phyloP scores from a whole-genome alignment of 2,113 vertebrate genomes.

The Oreochromis spilurus region DNA sequence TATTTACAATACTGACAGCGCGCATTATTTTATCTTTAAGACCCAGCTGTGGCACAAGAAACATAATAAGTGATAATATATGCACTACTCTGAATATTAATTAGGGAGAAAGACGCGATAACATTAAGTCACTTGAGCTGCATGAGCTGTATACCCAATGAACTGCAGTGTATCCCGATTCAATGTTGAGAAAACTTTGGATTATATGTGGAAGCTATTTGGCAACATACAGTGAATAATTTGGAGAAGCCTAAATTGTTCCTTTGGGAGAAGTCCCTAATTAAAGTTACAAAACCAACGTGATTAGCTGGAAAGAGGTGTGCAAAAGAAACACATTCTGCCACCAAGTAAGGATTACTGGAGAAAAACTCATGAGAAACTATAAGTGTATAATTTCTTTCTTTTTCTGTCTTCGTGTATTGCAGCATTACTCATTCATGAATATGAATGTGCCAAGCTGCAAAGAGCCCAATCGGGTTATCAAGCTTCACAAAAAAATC shows the following conservation, averaged over 20 bases:
- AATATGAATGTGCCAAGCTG: not conserved
- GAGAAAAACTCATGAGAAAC: not conserved
- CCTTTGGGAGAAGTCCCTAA: not conserved
- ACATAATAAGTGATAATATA: not conserved
- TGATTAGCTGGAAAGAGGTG: not conserved
- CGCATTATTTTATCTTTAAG: not conserved
- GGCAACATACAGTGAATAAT: not conserved
- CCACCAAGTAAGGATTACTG: not conserved
- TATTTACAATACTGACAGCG: not conserved
- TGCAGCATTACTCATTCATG: not conserved
- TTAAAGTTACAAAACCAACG: not conserved
- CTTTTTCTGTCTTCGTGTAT: not conserved
- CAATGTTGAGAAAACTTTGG: not conserved
- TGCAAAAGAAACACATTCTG: not conserved
- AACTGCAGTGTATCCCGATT: not conserved
- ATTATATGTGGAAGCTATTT: not conserved
- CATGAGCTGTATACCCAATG: not conserved
- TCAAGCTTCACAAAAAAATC: not conserved
- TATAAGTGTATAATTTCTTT: not conserved
- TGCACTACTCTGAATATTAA: not conserved
- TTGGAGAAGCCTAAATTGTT: not conserved
- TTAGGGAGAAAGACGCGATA: not conserved
- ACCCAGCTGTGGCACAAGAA: not conserved
- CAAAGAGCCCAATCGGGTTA: not conserved
- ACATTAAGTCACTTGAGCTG: not conserved